phyloP scores from a whole-genome alignment of 1,140 invertebrate species.

The Eulimnadia texana region DNA sequence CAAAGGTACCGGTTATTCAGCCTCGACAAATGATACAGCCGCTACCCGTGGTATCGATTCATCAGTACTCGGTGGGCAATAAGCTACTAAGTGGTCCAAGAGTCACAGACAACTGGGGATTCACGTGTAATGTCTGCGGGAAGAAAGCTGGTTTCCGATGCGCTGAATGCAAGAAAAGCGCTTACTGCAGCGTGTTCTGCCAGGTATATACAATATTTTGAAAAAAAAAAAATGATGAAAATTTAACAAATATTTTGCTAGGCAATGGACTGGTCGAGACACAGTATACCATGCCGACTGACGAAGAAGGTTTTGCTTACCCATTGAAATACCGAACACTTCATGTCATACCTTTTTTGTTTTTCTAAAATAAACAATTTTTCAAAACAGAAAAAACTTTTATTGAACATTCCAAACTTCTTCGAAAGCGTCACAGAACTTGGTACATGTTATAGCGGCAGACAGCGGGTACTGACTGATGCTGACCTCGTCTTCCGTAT shows the following conservation, averaged over 20 bases:
- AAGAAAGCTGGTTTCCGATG: constrained; percentile 10
- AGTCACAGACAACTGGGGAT: too few relatives aligned
- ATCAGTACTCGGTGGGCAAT: too few relatives aligned
- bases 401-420: constrained; percentile 79
- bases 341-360: constrained; percentile 5
- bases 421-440: constrained; percentile 94
- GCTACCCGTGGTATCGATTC: not conserved
- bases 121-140: not conserved
- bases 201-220: too few relatives aligned
- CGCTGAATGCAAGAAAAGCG: constrained; percentile 7
- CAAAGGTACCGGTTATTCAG: too few relatives aligned
- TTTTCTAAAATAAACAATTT: not conserved
- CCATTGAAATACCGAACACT: not conserved
- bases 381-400: constrained; percentile 17
- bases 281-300: not conserved
- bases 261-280: constrained; percentile 3
- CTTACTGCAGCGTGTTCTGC: constrained; percentile 12
- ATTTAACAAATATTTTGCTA: not conserved
- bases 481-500: constrained; percentile 76
- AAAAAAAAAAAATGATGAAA: too few relatives aligned
- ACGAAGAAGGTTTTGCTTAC: not conserved
- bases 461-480: constrained; percentile 94
- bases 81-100: too few relatives aligned
- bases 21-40: too few relatives aligned
- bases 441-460: constrained; percentile 87